Percentiles rank a stretch among this genome's conserved stretches.
These are phyloP conservation scores for Alosa sapidissima DNA, from an alignment of 2,797 vertebrate genomes.

Conservation along the genomic window DNA sequence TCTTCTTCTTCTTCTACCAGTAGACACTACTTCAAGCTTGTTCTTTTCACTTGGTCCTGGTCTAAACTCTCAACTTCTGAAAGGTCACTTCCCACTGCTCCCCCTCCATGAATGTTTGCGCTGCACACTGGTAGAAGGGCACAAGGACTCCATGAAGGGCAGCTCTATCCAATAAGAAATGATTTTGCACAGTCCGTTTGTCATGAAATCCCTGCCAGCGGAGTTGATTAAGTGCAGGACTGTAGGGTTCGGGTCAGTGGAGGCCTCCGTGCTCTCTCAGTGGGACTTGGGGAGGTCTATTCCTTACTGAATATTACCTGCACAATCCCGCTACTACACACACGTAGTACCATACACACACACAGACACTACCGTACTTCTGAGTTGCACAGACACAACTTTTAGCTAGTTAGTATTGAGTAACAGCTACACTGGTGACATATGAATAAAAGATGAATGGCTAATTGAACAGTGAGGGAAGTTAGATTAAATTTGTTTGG, in stretches of 20 bases:
- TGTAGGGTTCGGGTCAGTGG: neutral
- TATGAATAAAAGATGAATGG: neutral
- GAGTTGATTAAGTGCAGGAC: constrained; percentile 9
- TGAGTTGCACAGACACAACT: neutral
- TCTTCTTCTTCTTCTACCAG: too few species aligned
- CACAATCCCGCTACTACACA: neutral
- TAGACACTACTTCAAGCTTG: neutral
- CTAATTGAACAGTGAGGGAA: neutral
- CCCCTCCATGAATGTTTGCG: neutral
- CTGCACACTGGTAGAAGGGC: neutral
- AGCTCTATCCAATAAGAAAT: constrained; percentile 21
- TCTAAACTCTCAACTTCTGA: neutral
- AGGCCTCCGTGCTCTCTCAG: neutral
- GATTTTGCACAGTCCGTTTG: constrained; percentile 19
- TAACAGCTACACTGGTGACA: neutral
- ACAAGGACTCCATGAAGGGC: constrained; percentile 9
- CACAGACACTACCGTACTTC: neutral
- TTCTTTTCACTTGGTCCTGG: neutral
- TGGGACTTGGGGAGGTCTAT: neutral
- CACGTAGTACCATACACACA: neutral
- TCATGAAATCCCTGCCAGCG: neutral
- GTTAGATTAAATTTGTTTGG: neutral
- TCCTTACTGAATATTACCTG: neutral
- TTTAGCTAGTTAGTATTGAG: neutral
- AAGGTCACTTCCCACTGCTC: neutral